These are phyloP conservation scores for Xestia rhomboidea DNA, from an alignment of 2,888 invertebrate species.

Conservation along the genomic window DNA sequence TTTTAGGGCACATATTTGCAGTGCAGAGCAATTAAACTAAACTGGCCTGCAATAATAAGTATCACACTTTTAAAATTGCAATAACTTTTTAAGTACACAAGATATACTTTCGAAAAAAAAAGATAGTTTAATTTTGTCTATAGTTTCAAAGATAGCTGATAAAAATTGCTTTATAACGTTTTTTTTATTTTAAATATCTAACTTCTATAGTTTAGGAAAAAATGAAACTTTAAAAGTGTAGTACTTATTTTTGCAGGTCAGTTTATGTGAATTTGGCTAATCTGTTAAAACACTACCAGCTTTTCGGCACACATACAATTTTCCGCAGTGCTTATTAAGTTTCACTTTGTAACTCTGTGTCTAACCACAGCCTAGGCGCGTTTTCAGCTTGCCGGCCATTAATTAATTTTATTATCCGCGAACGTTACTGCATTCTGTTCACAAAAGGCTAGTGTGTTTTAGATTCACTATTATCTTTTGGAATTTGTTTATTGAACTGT, in stretches of 20 bases:
- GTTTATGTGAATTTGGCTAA: slow-evolving; percentile 8
- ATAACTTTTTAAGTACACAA: too few relatives aligned
- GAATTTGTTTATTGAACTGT: background rate
- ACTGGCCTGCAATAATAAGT: too few relatives aligned
- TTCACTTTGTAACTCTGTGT: slow-evolving; percentile 36
- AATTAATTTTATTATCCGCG: slow-evolving; percentile 54
- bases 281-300: slow-evolving; percentile 12
- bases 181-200: too few relatives aligned
- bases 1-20: background rate
- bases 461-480: slow-evolving; percentile 1
- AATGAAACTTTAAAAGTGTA: too few relatives aligned
- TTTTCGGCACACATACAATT: slow-evolving; percentile 27
- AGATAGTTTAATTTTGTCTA: too few relatives aligned
- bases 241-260: too few relatives aligned
- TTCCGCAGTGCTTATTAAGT: slow-evolving; percentile 43
- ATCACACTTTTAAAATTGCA: too few relatives aligned
- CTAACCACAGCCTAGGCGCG: slow-evolving; percentile 32
- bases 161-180: too few relatives aligned
- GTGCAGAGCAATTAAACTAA: background rate
- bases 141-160: too few relatives aligned
- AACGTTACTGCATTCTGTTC: slow-evolving; percentile 33
- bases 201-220: too few relatives aligned
- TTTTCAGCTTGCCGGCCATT: slow-evolving; percentile 46
- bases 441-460: slow-evolving; percentile 12
- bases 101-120: too few relatives aligned